Percentiles rank a stretch among this genome's conserved stretches.
Evolutionary conservation across 2,113 vertebrate species (phyloP).

Genomic region (Pedionomus torquatus): DNA sequence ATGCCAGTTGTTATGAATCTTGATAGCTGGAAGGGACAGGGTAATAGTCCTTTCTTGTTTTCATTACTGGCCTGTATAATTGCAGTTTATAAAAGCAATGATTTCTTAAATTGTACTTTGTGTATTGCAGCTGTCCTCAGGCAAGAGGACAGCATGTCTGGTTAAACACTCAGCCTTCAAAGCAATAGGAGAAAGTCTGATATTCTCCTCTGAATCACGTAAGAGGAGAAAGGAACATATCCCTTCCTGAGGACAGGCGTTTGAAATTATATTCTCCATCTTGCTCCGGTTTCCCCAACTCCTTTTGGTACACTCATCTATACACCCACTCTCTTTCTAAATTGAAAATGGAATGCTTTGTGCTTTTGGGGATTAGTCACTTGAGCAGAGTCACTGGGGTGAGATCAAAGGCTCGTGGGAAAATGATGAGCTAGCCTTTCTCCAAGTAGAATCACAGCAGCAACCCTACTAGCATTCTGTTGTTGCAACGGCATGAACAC

Average conservation of each 20-base stretch:
- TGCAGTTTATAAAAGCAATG: background rate
- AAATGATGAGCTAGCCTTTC: constrained; percentile 3
- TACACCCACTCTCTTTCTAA: background rate
- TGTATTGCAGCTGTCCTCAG: background rate
- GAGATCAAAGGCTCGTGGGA: constrained; percentile 25
- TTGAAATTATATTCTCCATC: background rate
- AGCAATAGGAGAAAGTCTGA: background rate
- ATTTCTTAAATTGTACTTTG: background rate
- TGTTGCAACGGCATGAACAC: background rate
- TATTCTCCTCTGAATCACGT: background rate
- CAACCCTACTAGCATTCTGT: background rate
- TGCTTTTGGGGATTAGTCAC: constrained; percentile 18
- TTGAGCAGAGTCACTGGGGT: background rate
- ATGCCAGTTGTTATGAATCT: background rate
- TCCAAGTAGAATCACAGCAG: background rate
- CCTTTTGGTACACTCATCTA: background rate
- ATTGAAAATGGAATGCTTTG: constrained; percentile 2
- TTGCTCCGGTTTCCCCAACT: background rate
- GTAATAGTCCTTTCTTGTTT: background rate
- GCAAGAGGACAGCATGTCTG: background rate
- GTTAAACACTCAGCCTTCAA: background rate
- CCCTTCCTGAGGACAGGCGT: background rate
- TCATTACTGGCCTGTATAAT: background rate
- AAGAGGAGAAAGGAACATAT: background rate
- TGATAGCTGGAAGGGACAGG: background rate